Conservation (phyloP, 2,888 invertebrate species). For the Orchesella flavescens region DNA sequence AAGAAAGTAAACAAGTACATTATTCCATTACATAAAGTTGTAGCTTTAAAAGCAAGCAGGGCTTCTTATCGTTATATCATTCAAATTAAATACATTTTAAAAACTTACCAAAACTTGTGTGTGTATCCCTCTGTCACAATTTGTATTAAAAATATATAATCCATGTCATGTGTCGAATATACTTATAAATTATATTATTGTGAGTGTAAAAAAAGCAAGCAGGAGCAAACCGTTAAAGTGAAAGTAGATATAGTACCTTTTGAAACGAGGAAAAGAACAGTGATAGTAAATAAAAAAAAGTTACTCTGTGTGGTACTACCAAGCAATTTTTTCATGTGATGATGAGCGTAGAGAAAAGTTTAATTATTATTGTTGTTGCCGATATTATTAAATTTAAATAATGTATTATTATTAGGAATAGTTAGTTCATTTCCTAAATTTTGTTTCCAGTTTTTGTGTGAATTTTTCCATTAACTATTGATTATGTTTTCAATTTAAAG, state of each 20-base stretch:
- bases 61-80: slow-evolving; percentile 9
- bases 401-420: neutral
- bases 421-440: neutral
- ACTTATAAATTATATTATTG: too few relatives aligned
- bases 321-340: slow-evolving; percentile 29
- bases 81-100: neutral
- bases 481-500: slow-evolving; percentile 14
- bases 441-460: neutral
- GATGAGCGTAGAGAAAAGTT: slow-evolving; percentile 14
- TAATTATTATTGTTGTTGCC: slow-evolving; percentile 39
- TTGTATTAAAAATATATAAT: too few relatives aligned
- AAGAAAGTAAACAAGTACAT: slow-evolving; percentile 22
- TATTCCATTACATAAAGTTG: slow-evolving; percentile 30
- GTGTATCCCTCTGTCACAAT: slow-evolving; percentile 5
- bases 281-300: slow-evolving; percentile 40
- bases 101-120: too few relatives aligned
- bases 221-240: neutral
- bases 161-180: too few relatives aligned
- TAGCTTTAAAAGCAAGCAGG: slow-evolving; percentile 38
- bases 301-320: slow-evolving; percentile 33
- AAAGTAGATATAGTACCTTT: slow-evolving; percentile 57
- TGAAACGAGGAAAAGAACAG: slow-evolving; percentile 51
- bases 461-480: neutral
- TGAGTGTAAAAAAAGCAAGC: neutral
- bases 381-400: slow-evolving; percentile 27